These are phyloP conservation scores for Ploceus nigricollis DNA, from an alignment of 2,113 vertebrate species.

Conservation along the genomic window DNA sequence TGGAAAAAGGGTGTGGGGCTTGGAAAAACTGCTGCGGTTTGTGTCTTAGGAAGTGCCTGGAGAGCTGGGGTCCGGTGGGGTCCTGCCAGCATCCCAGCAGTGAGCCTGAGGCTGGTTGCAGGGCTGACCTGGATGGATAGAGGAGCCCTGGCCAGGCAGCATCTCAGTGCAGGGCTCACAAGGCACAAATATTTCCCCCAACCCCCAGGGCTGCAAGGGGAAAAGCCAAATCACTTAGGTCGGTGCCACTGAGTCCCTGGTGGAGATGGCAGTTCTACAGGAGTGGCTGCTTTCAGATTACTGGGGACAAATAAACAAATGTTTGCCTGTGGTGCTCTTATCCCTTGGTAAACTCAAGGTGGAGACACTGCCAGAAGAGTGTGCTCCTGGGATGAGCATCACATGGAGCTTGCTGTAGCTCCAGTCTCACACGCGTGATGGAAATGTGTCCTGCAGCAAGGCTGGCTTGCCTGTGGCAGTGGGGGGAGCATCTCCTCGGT, in stretches of 20 bases:
- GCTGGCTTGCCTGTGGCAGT: background rate
- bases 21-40: background rate
- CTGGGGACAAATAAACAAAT: background rate
- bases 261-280: background rate
- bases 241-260: background rate
- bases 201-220: background rate
- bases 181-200: background rate
- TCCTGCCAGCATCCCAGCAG: background rate
- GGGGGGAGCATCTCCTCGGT: background rate
- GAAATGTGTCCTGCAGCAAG: background rate
- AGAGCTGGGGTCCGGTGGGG: background rate
- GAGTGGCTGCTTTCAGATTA: background rate
- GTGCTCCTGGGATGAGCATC: background rate
- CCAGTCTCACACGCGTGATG: accelerated
- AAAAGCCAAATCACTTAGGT: background rate
- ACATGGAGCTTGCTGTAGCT: background rate
- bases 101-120: background rate
- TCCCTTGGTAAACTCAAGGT: background rate
- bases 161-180: background rate
- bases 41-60: background rate
- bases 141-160: background rate
- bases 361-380: background rate
- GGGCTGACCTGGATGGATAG: background rate
- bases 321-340: background rate
- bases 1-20: background rate